These are phyloP conservation scores for Sakesphorus luctuosus DNA, from an alignment of 2,113 vertebrate genomes.

Conservation along the genomic window DNA sequence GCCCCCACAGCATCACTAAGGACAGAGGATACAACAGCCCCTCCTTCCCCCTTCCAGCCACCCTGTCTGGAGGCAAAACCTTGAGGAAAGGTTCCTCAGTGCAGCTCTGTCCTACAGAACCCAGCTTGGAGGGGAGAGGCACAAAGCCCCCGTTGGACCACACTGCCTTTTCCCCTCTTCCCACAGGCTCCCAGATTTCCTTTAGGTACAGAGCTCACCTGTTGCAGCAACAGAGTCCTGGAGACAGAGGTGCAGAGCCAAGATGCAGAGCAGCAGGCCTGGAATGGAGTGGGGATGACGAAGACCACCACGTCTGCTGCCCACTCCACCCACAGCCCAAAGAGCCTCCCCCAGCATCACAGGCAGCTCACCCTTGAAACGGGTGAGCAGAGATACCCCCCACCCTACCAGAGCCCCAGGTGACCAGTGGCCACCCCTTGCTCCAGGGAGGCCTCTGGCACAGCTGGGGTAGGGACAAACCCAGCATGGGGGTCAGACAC, in stretches of 20 bases:
- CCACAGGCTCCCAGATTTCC: background rate
- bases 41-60: background rate
- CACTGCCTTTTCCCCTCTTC: fast-evolving
- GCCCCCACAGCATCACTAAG: fast-evolving
- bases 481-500: fast-evolving
- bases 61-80: background rate
- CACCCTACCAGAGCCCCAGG: background rate
- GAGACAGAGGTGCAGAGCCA: background rate
- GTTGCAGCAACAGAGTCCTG: background rate
- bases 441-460: background rate
- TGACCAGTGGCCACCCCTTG: background rate
- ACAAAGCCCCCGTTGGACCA: background rate
- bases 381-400: too few species aligned
- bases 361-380: fast-evolving
- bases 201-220: conserved; percentile 28
- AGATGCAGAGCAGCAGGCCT: conserved; percentile 46
- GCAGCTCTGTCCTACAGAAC: background rate
- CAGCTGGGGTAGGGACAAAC: background rate
- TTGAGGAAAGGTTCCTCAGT: background rate
- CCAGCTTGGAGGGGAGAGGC: background rate
- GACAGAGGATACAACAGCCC: background rate
- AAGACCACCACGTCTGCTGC: background rate
- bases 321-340: background rate
- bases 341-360: background rate
- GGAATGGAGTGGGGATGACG: background rate